Base-by-base conservation (phyloP, 2,888 invertebrate genomes). In the Troides aeacus region DNA sequence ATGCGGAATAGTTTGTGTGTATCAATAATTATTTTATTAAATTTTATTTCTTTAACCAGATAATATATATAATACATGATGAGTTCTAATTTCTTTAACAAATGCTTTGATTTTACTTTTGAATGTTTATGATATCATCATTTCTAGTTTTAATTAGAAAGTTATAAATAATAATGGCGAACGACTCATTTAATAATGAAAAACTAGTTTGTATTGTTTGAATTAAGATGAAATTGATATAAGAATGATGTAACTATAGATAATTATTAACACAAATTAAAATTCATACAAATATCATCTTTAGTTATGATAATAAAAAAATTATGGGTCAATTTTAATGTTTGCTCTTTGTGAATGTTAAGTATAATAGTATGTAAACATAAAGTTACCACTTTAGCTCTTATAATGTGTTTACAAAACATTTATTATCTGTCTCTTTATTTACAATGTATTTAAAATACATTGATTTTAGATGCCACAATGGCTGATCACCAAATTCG, bases 401-500 rank as follows among this genome's bases (percentile, higher is more conserved):
- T 60, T 24, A 36, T 36, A 36, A 36, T 53, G 23, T 64, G 36
- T 62, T 62, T 53, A 64, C 21, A 30, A n/a, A 57, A 10, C 36
- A 64, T 64, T 64, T 53, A 21, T 21, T 60, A 21, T 50, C n/a
- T 4, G 17, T 59, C 12, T 60, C 21, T 12, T n/a, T 64, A 61
- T 64, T 64, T 57, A 60, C 10, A 36, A 30, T 65, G 10, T 21
- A 62, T 57, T 65, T 62, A 61, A 56, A 15, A 59, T 60, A 30
- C 60, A 23, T 23, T 57, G 82, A 78, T 15, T 79, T 80, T 79
- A 71, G 73, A 66, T 15, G 56, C 42, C 78, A 82, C 36, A 17
- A 92, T 92, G 92, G 81, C 88, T 0, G 83, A 87, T 69, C 82
- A 84, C 15, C 90, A 90, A 77, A 90, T 92, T 53, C 85, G 93